These are phyloP conservation scores for Apamea crenata DNA, from an alignment of 2,888 invertebrate species.

Conservation along the genomic window DNA sequence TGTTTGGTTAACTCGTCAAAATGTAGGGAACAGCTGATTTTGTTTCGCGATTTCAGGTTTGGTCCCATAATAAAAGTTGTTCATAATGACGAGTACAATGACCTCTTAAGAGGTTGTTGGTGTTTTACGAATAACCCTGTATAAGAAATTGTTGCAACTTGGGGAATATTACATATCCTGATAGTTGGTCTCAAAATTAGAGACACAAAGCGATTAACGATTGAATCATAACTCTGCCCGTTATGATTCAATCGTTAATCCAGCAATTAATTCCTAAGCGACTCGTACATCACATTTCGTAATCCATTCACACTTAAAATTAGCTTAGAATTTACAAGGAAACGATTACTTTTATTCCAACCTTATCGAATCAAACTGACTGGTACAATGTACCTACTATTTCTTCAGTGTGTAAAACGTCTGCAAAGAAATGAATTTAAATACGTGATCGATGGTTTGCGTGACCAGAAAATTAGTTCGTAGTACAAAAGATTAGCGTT, in stretches of 20 bases:
- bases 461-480: constrained; percentile 62
- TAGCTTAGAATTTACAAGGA: constrained; percentile 15
- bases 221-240: not conserved
- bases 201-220: not conserved
- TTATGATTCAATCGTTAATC: not conserved
- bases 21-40: no score
- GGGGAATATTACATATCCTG: not conserved
- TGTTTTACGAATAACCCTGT: no score
- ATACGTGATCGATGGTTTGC: constrained; percentile 61
- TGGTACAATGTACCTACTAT: not conserved
- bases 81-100: no score
- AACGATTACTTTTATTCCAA: constrained; percentile 32
- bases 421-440: constrained; percentile 56
- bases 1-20: no score
- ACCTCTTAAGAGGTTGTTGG: no score
- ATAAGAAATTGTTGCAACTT: not conserved
- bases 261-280: not conserved
- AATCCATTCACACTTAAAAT: constrained; percentile 6
- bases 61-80: no score
- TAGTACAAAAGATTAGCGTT: constrained; percentile 56
- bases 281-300: not conserved
- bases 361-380: constrained; percentile 25
- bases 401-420: constrained; percentile 33
- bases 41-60: no score
- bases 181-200: not conserved